Conservation (phyloP, 2,888 invertebrate genomes). For the Cyclophora punctaria region DNA sequence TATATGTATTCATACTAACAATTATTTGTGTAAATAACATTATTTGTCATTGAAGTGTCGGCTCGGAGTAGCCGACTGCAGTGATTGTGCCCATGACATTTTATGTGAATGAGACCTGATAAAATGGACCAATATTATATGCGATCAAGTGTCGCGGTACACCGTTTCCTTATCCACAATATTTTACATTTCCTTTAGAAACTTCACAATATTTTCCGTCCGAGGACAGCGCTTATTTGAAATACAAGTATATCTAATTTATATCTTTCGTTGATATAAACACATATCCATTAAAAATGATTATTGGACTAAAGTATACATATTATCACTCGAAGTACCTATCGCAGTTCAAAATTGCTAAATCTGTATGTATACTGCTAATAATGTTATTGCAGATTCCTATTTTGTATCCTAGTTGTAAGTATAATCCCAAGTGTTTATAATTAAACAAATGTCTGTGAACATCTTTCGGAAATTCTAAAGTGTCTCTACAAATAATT, state of each 20-base stretch:
- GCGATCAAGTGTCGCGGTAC: conserved; percentile 5
- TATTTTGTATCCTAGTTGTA: conserved; percentile 65
- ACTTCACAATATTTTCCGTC: conserved; percentile 37
- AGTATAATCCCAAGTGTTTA: conserved; percentile 49
- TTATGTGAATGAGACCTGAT: conserved; percentile 43
- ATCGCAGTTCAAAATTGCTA: conserved; percentile 19
- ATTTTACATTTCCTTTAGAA: conserved; percentile 11
- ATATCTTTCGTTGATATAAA: conserved; percentile 2
- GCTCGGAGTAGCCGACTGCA: conserved; percentile 2
- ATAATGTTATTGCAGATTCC: conserved; percentile 69
- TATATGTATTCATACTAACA: conserved; percentile 13
- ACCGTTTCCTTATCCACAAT: conserved; percentile 8
- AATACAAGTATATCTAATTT: not conserved
- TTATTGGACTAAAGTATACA: not conserved
- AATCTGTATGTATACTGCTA: conserved; percentile 14
- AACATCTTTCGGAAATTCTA: conserved; percentile 37
- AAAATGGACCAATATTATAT: conserved; percentile 44
- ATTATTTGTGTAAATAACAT: conserved; percentile 5
- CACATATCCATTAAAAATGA: conserved; percentile 10
- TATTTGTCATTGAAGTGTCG: conserved; percentile 2
- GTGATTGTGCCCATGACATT: conserved; percentile 44
- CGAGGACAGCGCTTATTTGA: conserved; percentile 22
- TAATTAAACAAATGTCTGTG: conserved; percentile 16
- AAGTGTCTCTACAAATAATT: conserved; percentile 46
- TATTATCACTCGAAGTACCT: conserved; percentile 10